Base-by-base conservation (phyloP, 2,113 vertebrate species). In the Chinchilla lanigera region DNA sequence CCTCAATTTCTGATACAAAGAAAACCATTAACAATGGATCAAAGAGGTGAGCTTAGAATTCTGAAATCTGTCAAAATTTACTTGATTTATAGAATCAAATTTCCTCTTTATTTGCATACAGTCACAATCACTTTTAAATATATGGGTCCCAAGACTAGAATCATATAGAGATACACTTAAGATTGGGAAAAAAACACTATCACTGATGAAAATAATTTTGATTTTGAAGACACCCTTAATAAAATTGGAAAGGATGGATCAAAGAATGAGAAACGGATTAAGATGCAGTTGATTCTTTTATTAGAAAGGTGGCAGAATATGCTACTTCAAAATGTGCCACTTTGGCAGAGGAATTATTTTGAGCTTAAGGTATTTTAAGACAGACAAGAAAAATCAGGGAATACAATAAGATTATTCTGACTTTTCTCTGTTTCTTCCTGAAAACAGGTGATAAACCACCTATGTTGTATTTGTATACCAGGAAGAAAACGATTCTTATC, bases 391-490 rank as follows among this genome's bases (percentile, higher is more conserved):
- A 78, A 63, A 54, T 35, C 8, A 52, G 2, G 2, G 26, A 3
- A 30, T 35, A 5, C 2, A 1, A 54, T 3, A 86, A 50, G 19
- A 50, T 4, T 7, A 8, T 1, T 54, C 7, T 5, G n/a, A 12
- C 10, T 11, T 38, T 87, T 26, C 5, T 50, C 14, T 50, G 19
- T 54, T 88, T 65, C 33, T 84, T 77, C 24, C 19, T 56, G 11
- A 47, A 30, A 16, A 33, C 5, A 30, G 9, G 4, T 44, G 9
- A 63, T 82, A 75, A 83, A 75, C 1, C 10, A 1, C 19, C 4
- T 10, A 22, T 30, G 38, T 22, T 12, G 19, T 69, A 5, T 82
- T 47, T 4, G 8, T 52, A 47, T 28, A 11, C 2, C 47, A 83
- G 20, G 54, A 95, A 38, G 30, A 47, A 83, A 58, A 5, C 47